Percentiles rank a stretch among this genome's conserved stretches.
Conservation (phyloP, 2,888 invertebrate species). For the Esperia sulphurella region DNA sequence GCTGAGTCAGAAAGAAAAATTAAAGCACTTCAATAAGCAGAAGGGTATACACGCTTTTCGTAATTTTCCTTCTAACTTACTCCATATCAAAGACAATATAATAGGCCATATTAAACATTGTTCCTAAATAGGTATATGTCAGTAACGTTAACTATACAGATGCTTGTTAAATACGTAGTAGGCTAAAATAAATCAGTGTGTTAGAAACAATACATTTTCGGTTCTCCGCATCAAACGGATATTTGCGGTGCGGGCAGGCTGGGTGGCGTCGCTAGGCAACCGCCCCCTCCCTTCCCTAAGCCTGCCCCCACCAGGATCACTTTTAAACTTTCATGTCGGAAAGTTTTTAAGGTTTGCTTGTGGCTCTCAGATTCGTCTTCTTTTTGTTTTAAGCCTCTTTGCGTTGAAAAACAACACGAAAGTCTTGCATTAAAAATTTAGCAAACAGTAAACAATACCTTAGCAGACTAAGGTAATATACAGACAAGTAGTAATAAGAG, state of each 20-base stretch:
- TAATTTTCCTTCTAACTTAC: no score
- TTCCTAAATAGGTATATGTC: no score
- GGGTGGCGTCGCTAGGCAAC: slow-evolving; percentile 70
- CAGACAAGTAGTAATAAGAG: no score
- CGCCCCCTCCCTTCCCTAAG: slow-evolving; percentile 28
- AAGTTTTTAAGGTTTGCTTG: slow-evolving; percentile 77
- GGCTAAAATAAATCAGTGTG: slow-evolving; percentile 31
- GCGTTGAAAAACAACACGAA: slow-evolving; percentile 39
- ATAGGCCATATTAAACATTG: no score
- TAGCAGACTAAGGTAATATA: not conserved
- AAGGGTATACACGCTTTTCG: no score
- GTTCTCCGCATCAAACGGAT: slow-evolving; percentile 66
- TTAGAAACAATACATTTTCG: slow-evolving; percentile 66
- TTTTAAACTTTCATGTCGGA: slow-evolving; percentile 79
- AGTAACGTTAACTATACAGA: no score
- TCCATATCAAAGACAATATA: no score
- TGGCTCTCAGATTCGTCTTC: slow-evolving; percentile 66
- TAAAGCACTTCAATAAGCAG: no score
- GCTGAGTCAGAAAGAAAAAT: no score
- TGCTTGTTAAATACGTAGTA: no score
- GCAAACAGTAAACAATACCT: not conserved
- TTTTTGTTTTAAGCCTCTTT: slow-evolving; percentile 67
- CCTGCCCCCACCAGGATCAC: slow-evolving; percentile 58
- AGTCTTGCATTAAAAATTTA: slow-evolving; percentile 8
- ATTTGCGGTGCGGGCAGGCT: slow-evolving; percentile 65